phyloP scores from a whole-genome alignment of 2,888 invertebrate species.

The Ernsta delagoae region DNA sequence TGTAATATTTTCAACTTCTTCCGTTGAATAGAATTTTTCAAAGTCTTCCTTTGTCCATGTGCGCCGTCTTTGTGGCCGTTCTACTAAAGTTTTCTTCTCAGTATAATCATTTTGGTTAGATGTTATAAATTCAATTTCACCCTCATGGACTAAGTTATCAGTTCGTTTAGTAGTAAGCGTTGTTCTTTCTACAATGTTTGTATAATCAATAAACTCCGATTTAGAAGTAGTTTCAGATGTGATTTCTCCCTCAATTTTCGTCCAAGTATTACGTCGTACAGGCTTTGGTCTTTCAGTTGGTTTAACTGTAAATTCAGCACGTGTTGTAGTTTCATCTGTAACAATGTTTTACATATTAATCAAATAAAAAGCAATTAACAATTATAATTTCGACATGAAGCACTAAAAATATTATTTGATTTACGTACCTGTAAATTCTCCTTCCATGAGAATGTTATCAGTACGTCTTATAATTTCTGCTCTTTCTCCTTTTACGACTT shows the following conservation, averaged over 20 bases:
- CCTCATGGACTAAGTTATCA: slow-evolving; percentile 86
- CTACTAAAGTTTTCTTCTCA: slow-evolving; percentile 82
- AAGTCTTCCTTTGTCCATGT: slow-evolving; percentile 90
- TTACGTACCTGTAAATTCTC: slow-evolving; percentile 87
- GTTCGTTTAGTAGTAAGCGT: slow-evolving; percentile 84
- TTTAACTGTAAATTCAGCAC: slow-evolving; percentile 88
- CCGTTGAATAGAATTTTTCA: slow-evolving; percentile 87
- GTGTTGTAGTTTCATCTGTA: slow-evolving; percentile 89
- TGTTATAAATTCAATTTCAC: slow-evolving; percentile 87
- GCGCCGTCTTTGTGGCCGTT: slow-evolving; percentile 85
- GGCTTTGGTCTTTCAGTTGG: slow-evolving; percentile 86
- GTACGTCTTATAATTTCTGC: slow-evolving; percentile 86
- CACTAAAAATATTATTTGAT: background rate
- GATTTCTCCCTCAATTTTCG: slow-evolving; percentile 91
- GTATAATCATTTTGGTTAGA: slow-evolving; percentile 87
- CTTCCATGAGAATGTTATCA: slow-evolving; percentile 87
- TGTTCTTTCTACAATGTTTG: slow-evolving; percentile 83
- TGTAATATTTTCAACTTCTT: slow-evolving; percentile 83
- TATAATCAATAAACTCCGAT: slow-evolving; percentile 88
- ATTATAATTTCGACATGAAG: slow-evolving; percentile 37
- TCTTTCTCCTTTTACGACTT: slow-evolving; percentile 85
- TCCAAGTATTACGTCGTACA: slow-evolving; percentile 90
- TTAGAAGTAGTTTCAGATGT: slow-evolving; percentile 88
- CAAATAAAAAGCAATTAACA: no score
- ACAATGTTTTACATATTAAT: slow-evolving; percentile 40